Conservation (phyloP, 2,113 vertebrate species). For the Haplochromis burtoni region DNA sequence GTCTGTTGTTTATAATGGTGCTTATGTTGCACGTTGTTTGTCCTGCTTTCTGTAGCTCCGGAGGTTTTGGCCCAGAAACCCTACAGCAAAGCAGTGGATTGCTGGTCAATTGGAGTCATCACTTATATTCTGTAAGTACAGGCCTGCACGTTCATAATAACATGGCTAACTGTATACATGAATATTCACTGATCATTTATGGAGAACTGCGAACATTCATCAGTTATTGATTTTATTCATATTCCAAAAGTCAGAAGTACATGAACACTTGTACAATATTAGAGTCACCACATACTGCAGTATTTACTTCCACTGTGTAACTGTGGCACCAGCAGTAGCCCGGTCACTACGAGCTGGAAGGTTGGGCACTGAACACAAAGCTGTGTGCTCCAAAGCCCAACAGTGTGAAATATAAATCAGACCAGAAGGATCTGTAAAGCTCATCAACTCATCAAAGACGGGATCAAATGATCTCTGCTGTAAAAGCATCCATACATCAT, state of each 20-base stretch:
- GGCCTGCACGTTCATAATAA: not conserved
- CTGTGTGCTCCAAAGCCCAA: not conserved
- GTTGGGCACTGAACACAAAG: not conserved
- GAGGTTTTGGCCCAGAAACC: constrained; percentile 91
- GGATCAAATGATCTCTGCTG: not conserved
- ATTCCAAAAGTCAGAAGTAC: not conserved
- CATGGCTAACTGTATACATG: not conserved
- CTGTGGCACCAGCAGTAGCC: not conserved
- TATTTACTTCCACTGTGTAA: not conserved
- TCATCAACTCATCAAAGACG: not conserved
- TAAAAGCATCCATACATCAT: not conserved
- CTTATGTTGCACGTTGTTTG: not conserved
- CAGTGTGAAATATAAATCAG: not conserved
- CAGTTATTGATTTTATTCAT: not conserved
- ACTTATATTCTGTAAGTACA: constrained; percentile 90
- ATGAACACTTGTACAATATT: not conserved
- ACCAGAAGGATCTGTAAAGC: not conserved
- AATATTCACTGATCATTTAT: not conserved
- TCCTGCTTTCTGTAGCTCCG: constrained; percentile 73
- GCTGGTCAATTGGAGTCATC: constrained; percentile 97
- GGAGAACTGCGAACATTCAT: not conserved
- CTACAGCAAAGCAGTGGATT: constrained; percentile 93
- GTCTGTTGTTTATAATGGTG: not conserved
- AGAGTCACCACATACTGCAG: not conserved
- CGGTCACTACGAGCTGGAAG: not conserved